Evolutionary conservation across 2,113 vertebrate species (phyloP).

Genomic region (Motacilla tschutschensis): DNA sequence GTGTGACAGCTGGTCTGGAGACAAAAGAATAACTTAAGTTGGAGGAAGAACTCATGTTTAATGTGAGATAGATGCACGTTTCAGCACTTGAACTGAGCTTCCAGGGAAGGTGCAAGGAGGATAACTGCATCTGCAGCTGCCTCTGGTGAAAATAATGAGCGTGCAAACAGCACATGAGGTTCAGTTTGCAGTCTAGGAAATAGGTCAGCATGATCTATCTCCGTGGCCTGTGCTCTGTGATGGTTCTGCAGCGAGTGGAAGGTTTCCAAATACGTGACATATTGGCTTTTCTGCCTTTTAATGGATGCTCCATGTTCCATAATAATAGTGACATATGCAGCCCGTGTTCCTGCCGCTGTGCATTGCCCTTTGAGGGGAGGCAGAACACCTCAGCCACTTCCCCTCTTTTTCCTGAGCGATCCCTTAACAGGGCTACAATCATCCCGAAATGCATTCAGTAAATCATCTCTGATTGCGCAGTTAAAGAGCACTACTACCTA

Average conservation of each 20-base stretch:
- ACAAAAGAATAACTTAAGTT: not conserved
- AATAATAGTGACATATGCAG: not conserved
- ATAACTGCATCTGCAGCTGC: not conserved
- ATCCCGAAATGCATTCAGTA: not conserved
- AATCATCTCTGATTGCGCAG: conserved; percentile 24
- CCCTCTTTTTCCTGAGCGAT: not conserved
- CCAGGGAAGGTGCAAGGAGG: not conserved
- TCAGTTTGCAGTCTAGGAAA: not conserved
- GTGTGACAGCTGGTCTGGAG: not conserved
- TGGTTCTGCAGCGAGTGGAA: not conserved
- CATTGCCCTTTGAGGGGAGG: not conserved
- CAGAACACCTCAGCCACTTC: not conserved
- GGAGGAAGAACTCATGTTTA: not conserved
- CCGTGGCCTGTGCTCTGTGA: not conserved
- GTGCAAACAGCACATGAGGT: not conserved
- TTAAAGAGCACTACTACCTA: not conserved
- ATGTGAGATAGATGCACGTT: not conserved
- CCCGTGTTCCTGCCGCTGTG: not conserved
- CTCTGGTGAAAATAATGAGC: not conserved
- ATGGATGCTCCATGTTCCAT: not conserved
- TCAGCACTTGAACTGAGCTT: not conserved
- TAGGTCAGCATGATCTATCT: conserved; percentile 4
- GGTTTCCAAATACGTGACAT: conserved; percentile 1
- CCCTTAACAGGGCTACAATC: not conserved
- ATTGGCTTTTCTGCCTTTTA: not conserved